These are phyloP conservation scores for Lutjanus campechanus DNA, from an alignment of 2,797 vertebrate species.

Conservation along the genomic window DNA sequence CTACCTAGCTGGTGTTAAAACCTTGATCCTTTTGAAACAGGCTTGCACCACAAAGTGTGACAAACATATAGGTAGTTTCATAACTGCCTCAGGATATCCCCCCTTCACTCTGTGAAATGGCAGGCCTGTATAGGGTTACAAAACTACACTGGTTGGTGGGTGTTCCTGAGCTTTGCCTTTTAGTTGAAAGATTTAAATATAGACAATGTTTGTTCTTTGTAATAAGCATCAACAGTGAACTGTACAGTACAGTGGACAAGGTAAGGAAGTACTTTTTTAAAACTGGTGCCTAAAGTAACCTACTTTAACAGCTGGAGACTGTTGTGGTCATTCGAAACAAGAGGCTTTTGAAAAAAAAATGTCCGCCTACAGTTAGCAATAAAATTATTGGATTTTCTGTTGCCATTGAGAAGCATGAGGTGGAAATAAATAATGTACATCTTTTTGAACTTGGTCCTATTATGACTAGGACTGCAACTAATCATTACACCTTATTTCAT, in stretches of 20 bases:
- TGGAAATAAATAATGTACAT: not conserved
- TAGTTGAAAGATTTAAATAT: not conserved
- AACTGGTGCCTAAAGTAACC: conserved; percentile 3
- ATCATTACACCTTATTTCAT: not conserved
- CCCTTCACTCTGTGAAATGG: conserved; percentile 5
- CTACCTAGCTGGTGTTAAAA: conserved; percentile 24
- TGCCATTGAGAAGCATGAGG: not conserved
- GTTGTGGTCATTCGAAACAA: conserved; percentile 23
- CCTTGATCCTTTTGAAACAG: conserved; percentile 16
- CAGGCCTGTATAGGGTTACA: not conserved
- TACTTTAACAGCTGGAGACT: conserved; percentile 27
- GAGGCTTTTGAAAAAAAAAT: not conserved
- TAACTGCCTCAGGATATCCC: conserved; percentile 26
- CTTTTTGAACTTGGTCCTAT: not conserved
- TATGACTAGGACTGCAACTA: not conserved
- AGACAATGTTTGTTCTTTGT: not conserved
- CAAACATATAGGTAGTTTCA: conserved; percentile 37
- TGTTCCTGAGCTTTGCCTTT: not conserved
- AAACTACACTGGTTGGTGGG: not conserved
- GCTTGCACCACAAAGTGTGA: conserved; percentile 12
- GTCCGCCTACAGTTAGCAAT: not conserved
- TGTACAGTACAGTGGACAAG: not conserved
- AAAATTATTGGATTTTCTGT: conserved; percentile 1
- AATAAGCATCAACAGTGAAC: not conserved
- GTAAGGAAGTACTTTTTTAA: not conserved